Percentiles rank a stretch among this genome's conserved stretches.
phyloP scores from a whole-genome alignment of 2,113 vertebrate genomes.

The Stegostoma tigrinum region DNA sequence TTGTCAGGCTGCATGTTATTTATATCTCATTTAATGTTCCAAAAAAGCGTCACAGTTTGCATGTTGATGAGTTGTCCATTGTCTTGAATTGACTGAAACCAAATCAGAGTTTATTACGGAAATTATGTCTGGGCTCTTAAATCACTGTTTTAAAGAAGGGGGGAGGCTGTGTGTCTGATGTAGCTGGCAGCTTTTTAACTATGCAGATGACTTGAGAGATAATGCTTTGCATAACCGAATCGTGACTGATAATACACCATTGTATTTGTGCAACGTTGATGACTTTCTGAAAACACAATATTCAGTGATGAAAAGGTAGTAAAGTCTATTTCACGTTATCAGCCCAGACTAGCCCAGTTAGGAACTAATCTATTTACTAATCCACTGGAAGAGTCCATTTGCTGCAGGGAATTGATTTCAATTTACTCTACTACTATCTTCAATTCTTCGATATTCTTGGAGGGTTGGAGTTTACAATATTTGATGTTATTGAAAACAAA shows the following conservation, averaged over 20 bases:
- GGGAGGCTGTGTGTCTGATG: background rate
- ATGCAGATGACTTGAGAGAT: background rate
- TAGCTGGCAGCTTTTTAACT: background rate
- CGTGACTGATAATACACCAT: background rate
- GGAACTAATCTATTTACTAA: background rate
- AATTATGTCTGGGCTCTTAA: background rate
- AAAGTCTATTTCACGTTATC: background rate
- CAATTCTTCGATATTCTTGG: background rate
- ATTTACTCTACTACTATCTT: background rate
- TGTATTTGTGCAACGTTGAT: background rate
- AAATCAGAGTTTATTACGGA: background rate
- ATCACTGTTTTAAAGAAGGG: background rate
- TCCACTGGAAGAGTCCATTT: slow-evolving; percentile 1
- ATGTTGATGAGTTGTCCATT: background rate
- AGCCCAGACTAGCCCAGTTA: background rate
- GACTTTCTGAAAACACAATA: background rate
- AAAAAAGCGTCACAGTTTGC: background rate
- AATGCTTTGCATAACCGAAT: background rate
- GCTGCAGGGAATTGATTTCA: background rate
- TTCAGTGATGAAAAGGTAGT: background rate
- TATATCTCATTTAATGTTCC: background rate
- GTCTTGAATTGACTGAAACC: background rate
- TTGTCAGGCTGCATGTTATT: background rate
- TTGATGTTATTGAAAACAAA: background rate
- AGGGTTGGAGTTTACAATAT: background rate